A percentile compares a stretch with the other conserved stretches of the same genome.
Evolutionary conservation across 2,888 invertebrate species (phyloP).

Genomic region (Adela reaumurella): DNA sequence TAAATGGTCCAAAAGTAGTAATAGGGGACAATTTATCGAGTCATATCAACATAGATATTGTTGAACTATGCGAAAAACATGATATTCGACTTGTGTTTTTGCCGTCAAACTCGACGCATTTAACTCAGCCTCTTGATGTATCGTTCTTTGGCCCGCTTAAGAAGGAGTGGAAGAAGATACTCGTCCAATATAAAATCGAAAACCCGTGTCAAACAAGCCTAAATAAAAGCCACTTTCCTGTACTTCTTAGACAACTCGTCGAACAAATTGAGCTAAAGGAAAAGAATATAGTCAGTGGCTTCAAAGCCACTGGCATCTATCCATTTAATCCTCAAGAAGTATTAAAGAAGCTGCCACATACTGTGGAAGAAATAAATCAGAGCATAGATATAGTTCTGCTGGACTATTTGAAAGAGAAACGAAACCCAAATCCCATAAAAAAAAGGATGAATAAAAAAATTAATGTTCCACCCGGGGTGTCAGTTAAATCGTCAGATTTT

Average conservation of each 20-base stretch:
- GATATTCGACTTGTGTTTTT: slow-evolving; percentile 13
- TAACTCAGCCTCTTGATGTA: slow-evolving; percentile 7
- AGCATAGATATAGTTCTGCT: no score
- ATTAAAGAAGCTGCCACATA: no score
- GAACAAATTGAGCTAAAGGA: no score
- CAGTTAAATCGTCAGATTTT: no score
- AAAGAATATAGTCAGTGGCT: no score
- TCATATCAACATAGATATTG: slow-evolving; percentile 2
- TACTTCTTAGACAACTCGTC: no score
- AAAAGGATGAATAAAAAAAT: neutral
- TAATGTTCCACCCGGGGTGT: neutral
- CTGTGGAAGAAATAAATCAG: no score
- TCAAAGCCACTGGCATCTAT: no score
- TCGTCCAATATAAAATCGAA: neutral
- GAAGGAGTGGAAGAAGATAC: neutral
- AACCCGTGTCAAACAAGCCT: neutral
- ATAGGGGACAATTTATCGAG: slow-evolving; percentile 4
- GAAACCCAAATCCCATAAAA: neutral
- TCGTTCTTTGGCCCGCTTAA: neutral
- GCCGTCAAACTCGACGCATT: slow-evolving; percentile 12
- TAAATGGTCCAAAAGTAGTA: neutral
- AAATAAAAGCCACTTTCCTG: no score
- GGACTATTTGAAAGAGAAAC: neutral
- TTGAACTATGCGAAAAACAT: slow-evolving; percentile 7
- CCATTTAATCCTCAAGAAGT: no score